Evolutionary conservation across 2,888 invertebrate genomes (phyloP).

Genomic region (Neoaliturus tenellus): DNA sequence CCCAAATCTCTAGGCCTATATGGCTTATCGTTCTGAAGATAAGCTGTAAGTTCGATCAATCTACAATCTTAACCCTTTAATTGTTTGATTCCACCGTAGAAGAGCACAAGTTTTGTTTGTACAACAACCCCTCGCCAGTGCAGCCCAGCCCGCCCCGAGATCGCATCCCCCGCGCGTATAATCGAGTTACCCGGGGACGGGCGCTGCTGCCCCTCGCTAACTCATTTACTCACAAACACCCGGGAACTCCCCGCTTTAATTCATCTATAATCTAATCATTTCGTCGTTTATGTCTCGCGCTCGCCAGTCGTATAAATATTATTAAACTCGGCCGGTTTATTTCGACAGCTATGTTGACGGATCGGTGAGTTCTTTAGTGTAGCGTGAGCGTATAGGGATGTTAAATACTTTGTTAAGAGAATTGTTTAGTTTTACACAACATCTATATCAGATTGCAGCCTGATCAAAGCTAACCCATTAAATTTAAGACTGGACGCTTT

Average conservation of each 20-base stretch:
- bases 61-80: no score
- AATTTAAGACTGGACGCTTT: no score
- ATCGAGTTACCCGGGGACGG: neutral
- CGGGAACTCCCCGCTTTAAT: slow-evolving; percentile 31
- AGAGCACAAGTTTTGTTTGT: no score
- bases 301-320: neutral
- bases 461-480: no score
- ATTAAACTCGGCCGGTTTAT: slow-evolving; percentile 12
- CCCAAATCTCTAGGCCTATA: no score
- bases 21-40: no score
- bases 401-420: no score
- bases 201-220: neutral
- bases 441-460: no score
- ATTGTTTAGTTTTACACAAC: no score
- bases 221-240: slow-evolving; percentile 18
- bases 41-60: no score
- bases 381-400: no score
- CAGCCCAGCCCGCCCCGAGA: neutral
- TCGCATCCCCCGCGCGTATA: neutral
- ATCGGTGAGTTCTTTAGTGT: slow-evolving; percentile 54
- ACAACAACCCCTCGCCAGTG: neutral
- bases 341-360: slow-evolving; percentile 6
- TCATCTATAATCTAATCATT: slow-evolving; percentile 35
- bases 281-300: slow-evolving; percentile 48
- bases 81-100: no score